These are phyloP conservation scores for Solenopsis fugax DNA, from an alignment of 1,140 invertebrate genomes.

Conservation along the genomic window DNA sequence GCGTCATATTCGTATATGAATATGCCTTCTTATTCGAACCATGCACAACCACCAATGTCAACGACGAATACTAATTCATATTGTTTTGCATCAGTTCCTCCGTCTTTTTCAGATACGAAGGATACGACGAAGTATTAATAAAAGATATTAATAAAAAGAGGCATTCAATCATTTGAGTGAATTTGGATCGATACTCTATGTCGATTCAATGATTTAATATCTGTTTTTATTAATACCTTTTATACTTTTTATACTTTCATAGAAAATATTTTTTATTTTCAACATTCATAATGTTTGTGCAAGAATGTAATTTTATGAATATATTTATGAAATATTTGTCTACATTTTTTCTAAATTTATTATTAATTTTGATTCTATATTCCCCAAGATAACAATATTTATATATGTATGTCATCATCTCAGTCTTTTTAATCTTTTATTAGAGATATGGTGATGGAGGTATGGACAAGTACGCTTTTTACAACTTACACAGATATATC, in stretches of 20 bases:
- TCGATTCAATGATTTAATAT: neutral
- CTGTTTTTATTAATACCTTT: neutral
- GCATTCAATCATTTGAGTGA: too few relatives aligned
- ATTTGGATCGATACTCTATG: too few relatives aligned
- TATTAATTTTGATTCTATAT: neutral
- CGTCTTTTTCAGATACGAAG: neutral
- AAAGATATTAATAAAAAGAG: too few relatives aligned
- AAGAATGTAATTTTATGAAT: neutral
- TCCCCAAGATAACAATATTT: neutral
- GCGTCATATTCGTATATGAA: constrained; percentile 11
- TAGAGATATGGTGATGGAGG: too few relatives aligned
- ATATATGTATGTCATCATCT: too few relatives aligned
- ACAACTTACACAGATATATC: too few relatives aligned
- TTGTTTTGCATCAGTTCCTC: neutral
- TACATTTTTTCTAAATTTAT: neutral
- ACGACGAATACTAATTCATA: neutral
- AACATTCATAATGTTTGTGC: neutral
- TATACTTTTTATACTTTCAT: neutral
- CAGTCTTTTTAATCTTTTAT: too few relatives aligned
- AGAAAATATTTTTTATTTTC: neutral
- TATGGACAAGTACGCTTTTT: too few relatives aligned
- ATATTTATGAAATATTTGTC: neutral
- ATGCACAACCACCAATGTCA: constrained; percentile 46
- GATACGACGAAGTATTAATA: neutral
- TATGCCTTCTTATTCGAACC: constrained; percentile 26